Evolutionary conservation across 2,797 vertebrate species (phyloP), one percentile per base, ranked within the genome.

Genomic region (Vipera latastei): DNA sequence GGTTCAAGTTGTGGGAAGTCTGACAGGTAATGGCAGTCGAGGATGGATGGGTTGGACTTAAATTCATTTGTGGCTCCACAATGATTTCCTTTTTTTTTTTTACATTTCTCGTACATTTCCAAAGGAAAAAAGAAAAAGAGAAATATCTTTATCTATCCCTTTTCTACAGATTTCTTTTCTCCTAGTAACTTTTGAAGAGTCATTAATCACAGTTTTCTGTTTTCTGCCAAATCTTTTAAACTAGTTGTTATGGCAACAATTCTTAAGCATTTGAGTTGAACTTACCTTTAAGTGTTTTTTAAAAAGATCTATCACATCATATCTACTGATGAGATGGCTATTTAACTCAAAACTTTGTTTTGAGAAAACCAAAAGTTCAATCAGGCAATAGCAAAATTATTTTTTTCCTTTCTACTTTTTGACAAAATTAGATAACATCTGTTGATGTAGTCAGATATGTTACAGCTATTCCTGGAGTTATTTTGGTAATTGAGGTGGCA

Each of bases 181-280:
- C 2, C 26, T 38, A 14, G 8, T 14, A 90, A n/a, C 11, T n/a
- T 89, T 2, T 2, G n/a, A 13, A 20, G 28, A 0, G 0, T 0
- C 0, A 90, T 3, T 0, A 6, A 1, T 28, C 0, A 4, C 4
- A 4, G 12, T 65, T 55, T 32, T 87, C 86, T 32, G 18, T 57
- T 88, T 56, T 57, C 55, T 88, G 28, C 55, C 69, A 44, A 78
- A 78, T 78, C 32, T 78, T 78, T 78, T 78, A 78, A 78, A 78
- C 32, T 4, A 38, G n/a, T 73, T 78, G 69, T 78, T 38, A 78
- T 78, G 32, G 69, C 32, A 38, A 78, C 69, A 78, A 78, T 78
- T 78, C 32, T 78, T 78, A 78, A 78, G 2, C 18, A 22, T 78
- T 78, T 38, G 6, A 20, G 3, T 78, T 22, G 16, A 78, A 44